A percentile compares a stretch with the other conserved stretches of the same genome.
These are phyloP conservation scores for Hyposoter dolosus DNA, from an alignment of 2,888 invertebrate genomes.

Conservation along the genomic window DNA sequence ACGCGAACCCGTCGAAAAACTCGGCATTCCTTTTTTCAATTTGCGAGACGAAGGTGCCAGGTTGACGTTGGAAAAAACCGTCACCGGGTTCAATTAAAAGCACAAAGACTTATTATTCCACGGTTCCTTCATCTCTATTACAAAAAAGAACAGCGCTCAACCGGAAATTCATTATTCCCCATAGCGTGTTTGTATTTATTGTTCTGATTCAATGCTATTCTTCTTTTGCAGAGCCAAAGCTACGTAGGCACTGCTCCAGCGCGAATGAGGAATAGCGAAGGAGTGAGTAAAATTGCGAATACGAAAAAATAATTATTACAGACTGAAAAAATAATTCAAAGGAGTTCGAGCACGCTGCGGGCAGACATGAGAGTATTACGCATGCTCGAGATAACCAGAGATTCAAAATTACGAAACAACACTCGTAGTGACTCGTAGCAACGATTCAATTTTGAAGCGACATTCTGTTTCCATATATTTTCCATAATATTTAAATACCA, in stretches of 20 bases:
- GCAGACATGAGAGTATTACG: constrained; percentile 49
- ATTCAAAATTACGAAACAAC: constrained; percentile 9
- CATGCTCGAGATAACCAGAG: constrained; percentile 22
- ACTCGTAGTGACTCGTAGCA: not conserved
- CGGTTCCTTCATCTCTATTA: constrained; percentile 4
- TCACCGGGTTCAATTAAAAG: constrained; percentile 53
- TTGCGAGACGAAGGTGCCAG: not conserved
- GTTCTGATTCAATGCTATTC: constrained; percentile 37
- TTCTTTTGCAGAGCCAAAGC: not conserved
- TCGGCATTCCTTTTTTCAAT: constrained; percentile 8
- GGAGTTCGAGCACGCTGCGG: constrained; percentile 49
- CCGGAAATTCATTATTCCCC: constrained; percentile 54
- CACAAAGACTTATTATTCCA: constrained; percentile 50
- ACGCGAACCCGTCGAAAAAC: constrained; percentile 40
- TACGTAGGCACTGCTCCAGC: not conserved
- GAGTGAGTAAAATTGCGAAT: not conserved
- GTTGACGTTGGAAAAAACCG: constrained; percentile 52
- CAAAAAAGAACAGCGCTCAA: constrained; percentile 24
- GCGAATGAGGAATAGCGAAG: not conserved
- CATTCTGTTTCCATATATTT: not conserved
- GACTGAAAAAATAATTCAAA: constrained; percentile 24
- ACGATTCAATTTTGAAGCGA: not conserved
- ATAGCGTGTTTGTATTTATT: constrained; percentile 33
- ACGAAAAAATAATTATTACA: not conserved
- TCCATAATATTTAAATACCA: not conserved